Evolutionary conservation across 1,140 invertebrate species (phyloP), one percentile per base, ranked within the genome.

Genomic region (Protaetia brevitarsis): DNA sequence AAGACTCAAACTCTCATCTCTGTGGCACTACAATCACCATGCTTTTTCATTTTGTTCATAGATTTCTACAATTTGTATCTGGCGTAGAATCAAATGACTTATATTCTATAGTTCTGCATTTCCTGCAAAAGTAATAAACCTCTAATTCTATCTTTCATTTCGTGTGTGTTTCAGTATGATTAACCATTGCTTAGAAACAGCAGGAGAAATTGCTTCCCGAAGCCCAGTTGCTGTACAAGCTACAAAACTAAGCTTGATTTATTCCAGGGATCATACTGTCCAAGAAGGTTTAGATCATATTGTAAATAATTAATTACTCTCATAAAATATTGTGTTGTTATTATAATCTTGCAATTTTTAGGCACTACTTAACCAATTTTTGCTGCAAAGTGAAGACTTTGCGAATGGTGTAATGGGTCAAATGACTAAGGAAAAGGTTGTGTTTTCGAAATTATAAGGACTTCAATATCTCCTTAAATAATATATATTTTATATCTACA

Each of bases 201-300:
- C 95, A 23, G 83, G 85, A 72, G 70, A 81, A 36, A 97, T 99
- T 70, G 92, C 95, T 10, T 76, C 73, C n/a, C 95, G 95, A 80
- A 97, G 94, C 83, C 97, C 97, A 6, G 89, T 98, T 26, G 96
- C 95, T 2, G 89, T 98, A 10, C 95, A 98, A 80, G 87, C 87
- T 6, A 92, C 92, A 0, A 99, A 99, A 79, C 78, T 87, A 60
- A 91, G 82, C 71, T 69, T 98, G 8, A 84, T 93, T 29, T 97
- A 93, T 80, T 93, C 95, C 3, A 82, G 94, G 72, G 95, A 96
- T 78, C 92, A 96, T 78, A 84, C 88, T 0, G 91, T 93, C 16
- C 83, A 91, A 70, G 90, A 96, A 69, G 90, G 94, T 51, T 79
- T 98, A 26, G 86, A 95, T 72, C 92, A 94, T 76, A 89, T 96